These are phyloP conservation scores for Diachasma alloeum DNA, from an alignment of 1,140 invertebrate species.

Conservation along the genomic window DNA sequence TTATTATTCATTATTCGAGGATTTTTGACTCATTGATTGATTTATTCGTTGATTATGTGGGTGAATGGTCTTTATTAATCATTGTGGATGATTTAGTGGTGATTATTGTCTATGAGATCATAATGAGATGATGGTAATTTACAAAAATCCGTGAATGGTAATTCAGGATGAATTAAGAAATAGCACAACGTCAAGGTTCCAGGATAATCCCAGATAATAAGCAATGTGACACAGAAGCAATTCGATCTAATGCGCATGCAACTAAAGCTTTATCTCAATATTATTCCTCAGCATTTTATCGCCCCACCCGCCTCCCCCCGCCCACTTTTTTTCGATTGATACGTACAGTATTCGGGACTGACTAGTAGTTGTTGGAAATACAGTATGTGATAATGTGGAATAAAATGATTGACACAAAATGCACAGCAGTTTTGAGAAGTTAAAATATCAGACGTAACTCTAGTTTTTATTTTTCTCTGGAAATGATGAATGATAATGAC, in stretches of 20 bases:
- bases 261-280: constrained; percentile 46
- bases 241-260: constrained; percentile 56
- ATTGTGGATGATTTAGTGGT: not conserved
- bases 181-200: constrained; percentile 5
- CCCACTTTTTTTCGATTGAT: not conserved
- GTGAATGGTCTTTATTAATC: no score
- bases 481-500: not conserved
- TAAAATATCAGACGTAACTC: not conserved
- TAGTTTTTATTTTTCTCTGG: not conserved
- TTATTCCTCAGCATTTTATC: constrained; percentile 35
- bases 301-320: not conserved
- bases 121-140: not conserved
- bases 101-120: not conserved
- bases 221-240: constrained; percentile 52
- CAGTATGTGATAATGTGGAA: constrained; percentile 32
- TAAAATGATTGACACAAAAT: constrained; percentile 8
- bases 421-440: not conserved
- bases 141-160: not conserved
- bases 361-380: constrained; percentile 64
- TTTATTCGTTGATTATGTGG: not conserved
- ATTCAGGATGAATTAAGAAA: not conserved
- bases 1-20: not conserved
- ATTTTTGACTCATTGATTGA: not conserved
- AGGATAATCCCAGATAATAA: constrained; percentile 22
- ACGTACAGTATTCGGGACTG: constrained; percentile 54